phyloP scores from a whole-genome alignment of 2,113 vertebrate genomes.

The Gasterosteus aculeatus region DNA sequence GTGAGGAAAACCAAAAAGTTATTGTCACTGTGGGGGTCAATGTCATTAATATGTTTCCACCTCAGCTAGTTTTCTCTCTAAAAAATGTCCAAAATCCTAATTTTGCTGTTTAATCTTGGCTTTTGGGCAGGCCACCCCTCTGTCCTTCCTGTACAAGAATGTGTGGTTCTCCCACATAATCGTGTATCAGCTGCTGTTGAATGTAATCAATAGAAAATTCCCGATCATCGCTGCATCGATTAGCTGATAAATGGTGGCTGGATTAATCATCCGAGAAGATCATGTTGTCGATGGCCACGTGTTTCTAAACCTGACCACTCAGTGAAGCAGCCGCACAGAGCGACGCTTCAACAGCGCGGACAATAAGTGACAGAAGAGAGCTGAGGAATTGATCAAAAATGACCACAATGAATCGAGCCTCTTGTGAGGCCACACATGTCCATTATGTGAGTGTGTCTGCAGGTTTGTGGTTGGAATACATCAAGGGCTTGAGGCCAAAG shows the following conservation, averaged over 20 bases:
- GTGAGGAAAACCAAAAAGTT: background rate
- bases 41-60: conserved; percentile 1
- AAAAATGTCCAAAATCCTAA: background rate
- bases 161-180: conserved; percentile 3
- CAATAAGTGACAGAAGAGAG: conserved; percentile 70
- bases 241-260: conserved; percentile 67
- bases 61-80: background rate
- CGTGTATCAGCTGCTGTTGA: conserved; percentile 52
- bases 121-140: background rate
- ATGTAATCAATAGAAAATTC: conserved; percentile 60
- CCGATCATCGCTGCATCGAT: conserved; percentile 70
- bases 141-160: background rate
- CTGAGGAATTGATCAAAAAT: conserved; percentile 81
- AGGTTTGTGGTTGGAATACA: conserved; percentile 81
- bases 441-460: conserved; percentile 74
- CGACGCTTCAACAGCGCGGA: conserved; percentile 42
- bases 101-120: background rate
- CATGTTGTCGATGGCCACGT: conserved; percentile 29
- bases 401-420: conserved; percentile 73
- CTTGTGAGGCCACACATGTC: conserved; percentile 73
- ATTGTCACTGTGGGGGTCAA: background rate
- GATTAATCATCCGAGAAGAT: conserved; percentile 60
- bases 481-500: conserved; percentile 79
- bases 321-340: conserved; percentile 30
- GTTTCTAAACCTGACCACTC: conserved; percentile 25